These are phyloP conservation scores for human DNA, from an alignment of 2,113 vertebrate species.

Conservation along the genomic window DNA sequence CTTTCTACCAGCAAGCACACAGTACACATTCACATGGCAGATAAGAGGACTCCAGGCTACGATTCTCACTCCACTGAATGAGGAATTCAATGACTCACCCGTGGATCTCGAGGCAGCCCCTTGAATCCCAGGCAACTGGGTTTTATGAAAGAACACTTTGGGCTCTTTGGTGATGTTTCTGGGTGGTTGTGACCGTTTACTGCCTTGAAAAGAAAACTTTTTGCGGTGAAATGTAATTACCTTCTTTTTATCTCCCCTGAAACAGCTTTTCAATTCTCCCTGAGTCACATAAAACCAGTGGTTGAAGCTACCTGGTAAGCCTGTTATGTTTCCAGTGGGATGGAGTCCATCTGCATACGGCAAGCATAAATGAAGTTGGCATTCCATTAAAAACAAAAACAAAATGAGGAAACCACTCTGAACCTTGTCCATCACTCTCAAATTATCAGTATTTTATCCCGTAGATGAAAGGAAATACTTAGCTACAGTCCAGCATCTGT, in stretches of 20 bases:
- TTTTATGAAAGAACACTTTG: background rate
- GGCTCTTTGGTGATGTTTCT: too few species aligned
- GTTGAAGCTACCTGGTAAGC: background rate
- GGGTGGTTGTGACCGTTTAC: too few species aligned
- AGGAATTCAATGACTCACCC: background rate
- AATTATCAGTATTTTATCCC: background rate
- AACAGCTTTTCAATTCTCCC: background rate
- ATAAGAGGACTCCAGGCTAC: background rate
- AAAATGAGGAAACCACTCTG: background rate
- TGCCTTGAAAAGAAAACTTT: slow-evolving; percentile 49
- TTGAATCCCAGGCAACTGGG: background rate
- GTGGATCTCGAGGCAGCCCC: accelerated
- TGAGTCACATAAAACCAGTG: background rate
- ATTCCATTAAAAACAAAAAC: background rate
- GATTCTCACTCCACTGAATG: background rate
- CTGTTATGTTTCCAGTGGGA: background rate
- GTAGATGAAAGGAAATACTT: background rate
- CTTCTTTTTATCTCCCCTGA: background rate
- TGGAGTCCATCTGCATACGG: background rate
- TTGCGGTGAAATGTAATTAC: background rate
- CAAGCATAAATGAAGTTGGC: background rate
- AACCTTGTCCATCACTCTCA: background rate
- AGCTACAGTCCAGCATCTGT: background rate
- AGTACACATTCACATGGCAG: background rate
- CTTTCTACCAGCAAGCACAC: background rate